These are phyloP conservation scores for Chromobotia macracanthus DNA, from an alignment of 2,797 vertebrate genomes.

Conservation along the genomic window DNA sequence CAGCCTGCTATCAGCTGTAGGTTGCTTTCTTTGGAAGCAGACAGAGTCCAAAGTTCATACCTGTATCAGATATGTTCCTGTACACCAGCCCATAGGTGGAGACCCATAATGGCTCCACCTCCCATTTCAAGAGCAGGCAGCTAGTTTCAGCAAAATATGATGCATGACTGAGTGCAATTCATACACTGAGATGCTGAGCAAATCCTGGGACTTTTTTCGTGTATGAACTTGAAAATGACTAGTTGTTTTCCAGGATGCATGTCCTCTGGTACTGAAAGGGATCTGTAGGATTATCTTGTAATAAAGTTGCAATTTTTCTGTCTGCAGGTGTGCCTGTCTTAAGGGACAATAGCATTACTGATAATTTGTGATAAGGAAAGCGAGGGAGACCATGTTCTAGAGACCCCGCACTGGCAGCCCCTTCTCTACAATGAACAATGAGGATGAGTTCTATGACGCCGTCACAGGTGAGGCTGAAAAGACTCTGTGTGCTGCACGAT, in stretches of 20 bases:
- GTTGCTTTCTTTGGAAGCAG: slow-evolving; percentile 1
- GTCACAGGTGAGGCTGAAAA: slow-evolving; percentile 84
- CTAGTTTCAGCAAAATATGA: slow-evolving; percentile 29
- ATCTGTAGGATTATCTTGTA: too few species aligned
- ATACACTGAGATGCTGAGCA: not conserved
- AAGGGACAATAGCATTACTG: slow-evolving; percentile 51
- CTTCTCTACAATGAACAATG: slow-evolving; percentile 88
- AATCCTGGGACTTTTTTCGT: not conserved
- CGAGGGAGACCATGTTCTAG: slow-evolving; percentile 76
- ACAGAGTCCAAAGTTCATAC: slow-evolving; percentile 43
- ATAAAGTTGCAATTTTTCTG: not conserved
- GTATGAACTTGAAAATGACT: not conserved
- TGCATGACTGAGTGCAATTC: not conserved
- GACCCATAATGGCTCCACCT: slow-evolving; percentile 22
- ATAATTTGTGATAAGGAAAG: slow-evolving; percentile 41
- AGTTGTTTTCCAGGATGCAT: too few species aligned
- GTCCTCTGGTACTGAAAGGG: too few species aligned
- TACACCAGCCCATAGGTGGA: slow-evolving; percentile 15
- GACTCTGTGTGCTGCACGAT: not conserved
- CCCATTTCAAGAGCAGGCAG: not conserved
- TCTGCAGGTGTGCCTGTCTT: slow-evolving; percentile 34
- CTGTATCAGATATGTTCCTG: slow-evolving; percentile 7
- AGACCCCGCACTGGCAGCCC: slow-evolving; percentile 60
- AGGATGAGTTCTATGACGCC: slow-evolving; percentile 97
- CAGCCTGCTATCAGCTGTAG: slow-evolving; percentile 37